phyloP scores from a whole-genome alignment of 2,888 invertebrate species.

The Rhamnusium bicolor region DNA sequence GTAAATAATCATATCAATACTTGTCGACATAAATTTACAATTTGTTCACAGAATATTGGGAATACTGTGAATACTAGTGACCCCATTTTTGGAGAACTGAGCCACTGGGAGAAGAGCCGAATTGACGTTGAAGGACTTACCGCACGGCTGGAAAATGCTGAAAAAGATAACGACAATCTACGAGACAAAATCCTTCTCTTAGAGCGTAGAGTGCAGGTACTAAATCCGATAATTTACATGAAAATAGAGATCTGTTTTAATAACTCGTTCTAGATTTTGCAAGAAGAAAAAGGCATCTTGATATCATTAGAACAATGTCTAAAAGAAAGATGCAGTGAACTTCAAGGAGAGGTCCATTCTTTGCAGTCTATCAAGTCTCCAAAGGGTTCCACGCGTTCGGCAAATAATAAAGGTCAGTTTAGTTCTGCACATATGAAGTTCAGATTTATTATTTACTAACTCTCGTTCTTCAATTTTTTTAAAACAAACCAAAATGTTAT shows the following conservation, averaged over 20 bases:
- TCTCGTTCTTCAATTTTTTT: no score
- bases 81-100: slow-evolving; percentile 79
- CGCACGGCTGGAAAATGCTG: slow-evolving; percentile 80
- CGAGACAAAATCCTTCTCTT: slow-evolving; percentile 80
- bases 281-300: slow-evolving; percentile 84
- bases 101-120: slow-evolving; percentile 83
- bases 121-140: slow-evolving; percentile 86
- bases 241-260: not conserved
- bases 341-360: slow-evolving; percentile 81
- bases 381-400: slow-evolving; percentile 47
- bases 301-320: slow-evolving; percentile 82
- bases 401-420: slow-evolving; percentile 45
- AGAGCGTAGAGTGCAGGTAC: slow-evolving; percentile 82
- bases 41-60: slow-evolving; percentile 75
- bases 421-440: no score
- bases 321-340: slow-evolving; percentile 83
- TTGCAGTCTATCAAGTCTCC: slow-evolving; percentile 74
- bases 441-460: no score
- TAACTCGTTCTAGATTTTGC: slow-evolving; percentile 76
- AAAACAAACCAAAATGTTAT: no score
- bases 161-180: slow-evolving; percentile 78
- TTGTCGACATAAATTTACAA: no score
- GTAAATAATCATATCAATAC: no score
- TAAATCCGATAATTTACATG: not conserved
- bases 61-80: slow-evolving; percentile 78